Percentiles rank a stretch among this genome's conserved stretches.
These are phyloP conservation scores for Balanococcus diminutus DNA, from an alignment of 2,888 invertebrate species.

Conservation along the genomic window DNA sequence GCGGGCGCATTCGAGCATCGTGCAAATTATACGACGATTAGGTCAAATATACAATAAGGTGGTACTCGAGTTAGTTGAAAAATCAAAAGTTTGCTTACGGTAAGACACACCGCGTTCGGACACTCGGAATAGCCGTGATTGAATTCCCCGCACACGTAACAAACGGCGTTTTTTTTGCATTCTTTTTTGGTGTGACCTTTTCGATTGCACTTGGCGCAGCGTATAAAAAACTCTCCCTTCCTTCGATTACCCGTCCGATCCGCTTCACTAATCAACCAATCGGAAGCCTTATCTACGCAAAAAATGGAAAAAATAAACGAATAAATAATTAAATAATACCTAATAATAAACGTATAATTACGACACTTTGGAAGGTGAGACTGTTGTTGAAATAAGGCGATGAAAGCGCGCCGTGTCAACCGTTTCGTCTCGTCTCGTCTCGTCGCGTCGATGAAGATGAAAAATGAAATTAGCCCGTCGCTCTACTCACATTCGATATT, in stretches of 20 bases:
- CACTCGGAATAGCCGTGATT: constrained; percentile 24
- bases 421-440: background rate
- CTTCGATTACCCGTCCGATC: background rate
- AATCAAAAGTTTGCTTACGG: constrained; percentile 13
- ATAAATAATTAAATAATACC: no score
- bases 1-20: background rate
- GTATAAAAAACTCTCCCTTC: background rate
- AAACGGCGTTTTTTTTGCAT: constrained; percentile 40
- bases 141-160: constrained; percentile 44
- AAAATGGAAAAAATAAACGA: background rate
- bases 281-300: constrained; percentile 26
- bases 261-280: constrained; percentile 35
- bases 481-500: constrained; percentile 9
- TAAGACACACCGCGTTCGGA: constrained; percentile 39
- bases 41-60: no score
- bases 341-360: no score
- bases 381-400: background rate
- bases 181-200: constrained; percentile 33
- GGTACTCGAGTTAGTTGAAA: background rate
- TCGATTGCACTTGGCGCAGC: constrained; percentile 8
- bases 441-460: no score
- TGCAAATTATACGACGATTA: background rate
- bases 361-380: no score
- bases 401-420: background rate
- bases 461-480: background rate